Base-by-base conservation (phyloP, 2,888 invertebrate genomes). In the Lithodes maja region DNA sequence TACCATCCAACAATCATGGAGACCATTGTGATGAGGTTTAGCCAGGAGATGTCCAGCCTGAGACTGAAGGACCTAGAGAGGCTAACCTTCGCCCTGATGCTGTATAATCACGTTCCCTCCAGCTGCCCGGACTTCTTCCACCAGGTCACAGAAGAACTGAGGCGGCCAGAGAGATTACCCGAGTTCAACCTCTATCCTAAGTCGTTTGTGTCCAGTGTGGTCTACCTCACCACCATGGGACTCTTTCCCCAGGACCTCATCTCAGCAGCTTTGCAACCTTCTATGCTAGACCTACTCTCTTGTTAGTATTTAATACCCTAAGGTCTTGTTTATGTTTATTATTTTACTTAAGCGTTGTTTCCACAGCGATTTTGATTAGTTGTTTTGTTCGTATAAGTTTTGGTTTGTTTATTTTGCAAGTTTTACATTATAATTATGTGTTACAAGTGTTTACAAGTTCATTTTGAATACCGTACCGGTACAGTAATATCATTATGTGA, bases 21-120 rank as follows among this genome's bases (percentile, higher is more conserved):
- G 80, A 92, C 94, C 68, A 95, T 96, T 82, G 94, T 96, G 0
- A 92, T 95, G 79, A 94, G 94, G 90, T 94, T 96, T 49, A 93
- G 94, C 7, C 92, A 93, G 1, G 93, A 95, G 54, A 93, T 96
- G 0, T 91, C 94, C 1, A 83, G 93, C 2, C 93, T 95, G 0
- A 95, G 97, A 91, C 81, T 97, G 0, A 97, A 97, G 94, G 97
- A 97, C 93, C 94, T 97, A 55, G 97, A 97, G 93, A 95, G 97
- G 92, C 93, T 97, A 7, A 93, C 95, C 2, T 94, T 96, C 90
- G 94, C 95, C 0, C 95, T 95, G 93, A 95, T 95, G 1, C 95
- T 95, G 93, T 96, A 96, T 92, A 95, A 96, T 93, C 95, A 94
- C 86, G 93, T 94, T 89, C 95, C 95, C 15, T 92, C 87, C 15